A percentile compares a stretch with the other conserved stretches of the same genome.
phyloP scores from a whole-genome alignment of 2,797 vertebrate genomes.

The Aotus griseimembra region DNA sequence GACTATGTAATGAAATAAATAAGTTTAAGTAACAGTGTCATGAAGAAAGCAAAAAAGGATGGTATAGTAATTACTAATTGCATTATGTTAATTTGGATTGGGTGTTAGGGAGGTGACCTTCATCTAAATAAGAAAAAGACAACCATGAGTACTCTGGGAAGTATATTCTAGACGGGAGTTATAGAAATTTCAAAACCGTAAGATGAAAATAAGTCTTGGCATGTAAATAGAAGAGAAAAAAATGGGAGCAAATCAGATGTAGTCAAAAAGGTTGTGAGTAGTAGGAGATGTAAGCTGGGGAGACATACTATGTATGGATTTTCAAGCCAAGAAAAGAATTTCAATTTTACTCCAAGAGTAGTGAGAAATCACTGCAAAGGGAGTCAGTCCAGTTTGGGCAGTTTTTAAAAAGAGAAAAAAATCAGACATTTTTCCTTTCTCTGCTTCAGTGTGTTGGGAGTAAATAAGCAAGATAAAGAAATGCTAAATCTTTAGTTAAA shows the following conservation, averaged over 20 bases:
- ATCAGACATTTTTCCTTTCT: not conserved
- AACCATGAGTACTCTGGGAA: not conserved
- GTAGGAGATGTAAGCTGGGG: not conserved
- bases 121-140: not conserved
- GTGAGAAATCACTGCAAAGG: not conserved
- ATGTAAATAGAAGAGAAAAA: not conserved
- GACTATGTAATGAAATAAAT: not conserved
- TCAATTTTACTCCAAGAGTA: slow-evolving; percentile 13
- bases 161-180: not conserved
- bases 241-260: not conserved
- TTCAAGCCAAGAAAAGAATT: not conserved
- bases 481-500: not conserved
- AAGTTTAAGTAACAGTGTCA: not conserved
- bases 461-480: not conserved
- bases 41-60: slow-evolving; percentile 9
- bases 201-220: not conserved
- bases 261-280: not conserved
- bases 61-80: not conserved
- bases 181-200: not conserved
- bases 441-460: not conserved
- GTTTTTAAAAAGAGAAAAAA: not conserved
- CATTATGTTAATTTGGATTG: not conserved
- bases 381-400: not conserved
- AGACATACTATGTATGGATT: not conserved
- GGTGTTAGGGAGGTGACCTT: not conserved